A percentile compares a stretch with the other conserved stretches of the same genome.
phyloP scores from a whole-genome alignment of 2,113 vertebrate species.

The Pluvialis apricaria region DNA sequence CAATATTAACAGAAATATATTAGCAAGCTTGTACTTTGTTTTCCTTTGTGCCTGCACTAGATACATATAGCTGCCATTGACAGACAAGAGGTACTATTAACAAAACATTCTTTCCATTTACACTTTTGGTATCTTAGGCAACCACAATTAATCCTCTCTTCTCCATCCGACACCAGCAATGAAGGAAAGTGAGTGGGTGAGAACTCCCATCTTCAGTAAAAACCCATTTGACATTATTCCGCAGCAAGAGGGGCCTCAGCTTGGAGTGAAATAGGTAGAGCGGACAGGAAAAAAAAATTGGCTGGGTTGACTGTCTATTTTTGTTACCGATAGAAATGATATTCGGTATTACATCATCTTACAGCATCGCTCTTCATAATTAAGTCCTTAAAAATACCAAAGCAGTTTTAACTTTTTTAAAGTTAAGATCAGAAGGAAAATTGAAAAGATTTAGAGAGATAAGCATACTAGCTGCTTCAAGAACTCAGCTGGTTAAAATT shows the following conservation, averaged over 20 bases:
- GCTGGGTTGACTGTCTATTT: neutral
- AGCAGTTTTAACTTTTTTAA: neutral
- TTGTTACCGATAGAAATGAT: neutral
- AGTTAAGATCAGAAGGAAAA: neutral
- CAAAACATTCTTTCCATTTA: neutral
- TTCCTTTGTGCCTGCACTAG: neutral
- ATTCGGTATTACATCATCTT: rapidly evolving
- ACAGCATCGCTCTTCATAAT: neutral
- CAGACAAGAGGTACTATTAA: neutral
- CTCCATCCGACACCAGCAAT: neutral
- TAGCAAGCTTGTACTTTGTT: neutral
- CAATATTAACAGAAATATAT: neutral
- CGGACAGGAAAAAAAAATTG: rapidly evolving
- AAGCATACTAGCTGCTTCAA: neutral
- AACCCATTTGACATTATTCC: neutral
- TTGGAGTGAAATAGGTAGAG: neutral
- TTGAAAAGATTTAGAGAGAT: neutral
- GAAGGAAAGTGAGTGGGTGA: neutral
- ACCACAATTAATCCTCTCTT: neutral
- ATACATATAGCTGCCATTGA: neutral
- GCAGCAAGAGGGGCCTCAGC: neutral
- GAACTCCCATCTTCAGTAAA: neutral
- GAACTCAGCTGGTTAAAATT: neutral
- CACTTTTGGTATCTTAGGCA: neutral
- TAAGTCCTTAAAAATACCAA: neutral